Base-by-base conservation (phyloP, 2,888 invertebrate species). In the Scaeva pyrastri region DNA sequence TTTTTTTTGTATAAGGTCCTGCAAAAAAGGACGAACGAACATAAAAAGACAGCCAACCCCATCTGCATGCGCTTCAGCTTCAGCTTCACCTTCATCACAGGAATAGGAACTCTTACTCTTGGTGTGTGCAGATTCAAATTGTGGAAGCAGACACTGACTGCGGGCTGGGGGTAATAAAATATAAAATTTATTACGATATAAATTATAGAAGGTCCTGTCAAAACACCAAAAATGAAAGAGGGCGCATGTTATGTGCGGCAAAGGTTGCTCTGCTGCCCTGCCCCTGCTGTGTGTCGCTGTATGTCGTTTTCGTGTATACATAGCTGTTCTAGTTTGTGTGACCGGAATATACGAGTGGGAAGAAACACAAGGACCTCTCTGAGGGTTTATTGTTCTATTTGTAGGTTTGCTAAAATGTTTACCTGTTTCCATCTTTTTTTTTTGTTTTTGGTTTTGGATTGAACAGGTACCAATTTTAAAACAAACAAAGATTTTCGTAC, bases 151-250 rank as follows among this genome's bases (percentile, higher is more conserved):
- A 79, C 31, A 48, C 31, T 31, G 31, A 31, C 31, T 31, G 31
- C 31, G 31, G 31, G 31, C 31, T 19, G 4, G 66, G 56, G 48
- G 48, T 70, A 73, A 82, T 88, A 88, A 87, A 84, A 85, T 82
- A 82, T 85, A 79, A 79, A 87, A 88, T 88, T 88, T 88, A 88
- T 88, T 87, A 62, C 84, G 76, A 88, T 77, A 88, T 88, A 88
- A 88, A 88, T 88, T 88, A 85, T 88, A 78, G 56, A 84, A 82
- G 72, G 87, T 85, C 85, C 75, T 88, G 88, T 88, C 87, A 88
- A 78, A 88, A 88, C 87, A 88, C 70, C 58, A 70, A 84, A 73
- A 79, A 52, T 60, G 72, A 85, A 78, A 82, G 72, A 81, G 75
- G 74, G 66, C 55, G 75, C 76, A 52, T 62, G 39, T 76, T 56